Evolutionary conservation across 2,797 vertebrate genomes (phyloP).

Genomic region (Esox lucius): DNA sequence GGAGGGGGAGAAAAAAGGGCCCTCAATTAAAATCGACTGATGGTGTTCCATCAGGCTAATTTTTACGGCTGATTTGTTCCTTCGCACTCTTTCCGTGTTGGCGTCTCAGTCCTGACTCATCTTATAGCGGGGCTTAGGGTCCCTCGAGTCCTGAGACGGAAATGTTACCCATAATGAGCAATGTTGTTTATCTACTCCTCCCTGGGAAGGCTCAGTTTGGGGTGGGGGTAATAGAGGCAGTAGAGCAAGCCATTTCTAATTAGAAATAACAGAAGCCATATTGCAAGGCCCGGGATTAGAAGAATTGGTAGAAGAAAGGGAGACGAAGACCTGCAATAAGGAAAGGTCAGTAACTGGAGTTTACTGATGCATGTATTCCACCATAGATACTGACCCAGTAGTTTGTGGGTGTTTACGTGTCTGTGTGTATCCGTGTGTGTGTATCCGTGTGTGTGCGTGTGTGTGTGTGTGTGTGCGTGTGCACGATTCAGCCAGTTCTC

Average conservation of each 20-base stretch:
- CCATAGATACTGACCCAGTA: conserved; percentile 37
- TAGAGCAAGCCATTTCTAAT: conserved; percentile 31
- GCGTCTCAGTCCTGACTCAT: conserved; percentile 46
- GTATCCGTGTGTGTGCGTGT: conserved; percentile 18
- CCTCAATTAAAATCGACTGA: conserved; percentile 61
- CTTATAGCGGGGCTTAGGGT: conserved; percentile 46
- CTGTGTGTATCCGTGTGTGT: conserved; percentile 20
- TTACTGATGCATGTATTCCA: conserved; percentile 39
- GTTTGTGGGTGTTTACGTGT: conserved; percentile 12
- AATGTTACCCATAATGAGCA: conserved; percentile 64
- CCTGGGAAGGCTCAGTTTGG: conserved; percentile 33
- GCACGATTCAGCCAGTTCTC: not conserved
- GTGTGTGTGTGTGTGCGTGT: conserved; percentile 19
- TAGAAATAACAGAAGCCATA: conserved; percentile 35
- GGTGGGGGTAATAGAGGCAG: not conserved
- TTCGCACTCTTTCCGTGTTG: conserved; percentile 49
- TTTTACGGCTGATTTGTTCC: conserved; percentile 42
- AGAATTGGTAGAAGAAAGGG: conserved; percentile 13
- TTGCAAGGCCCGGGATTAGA: conserved; percentile 26
- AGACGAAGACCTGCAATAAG: conserved; percentile 18
- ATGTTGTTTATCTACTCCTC: conserved; percentile 66
- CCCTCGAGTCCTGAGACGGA: conserved; percentile 55
- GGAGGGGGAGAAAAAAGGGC: conserved; percentile 44
- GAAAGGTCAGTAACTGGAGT: conserved; percentile 27
- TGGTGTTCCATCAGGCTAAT: conserved; percentile 51